Percentiles rank a stretch among this genome's conserved stretches.
phyloP scores from a whole-genome alignment of 2,888 invertebrate species.

The Sarcophaga rosellei region DNA sequence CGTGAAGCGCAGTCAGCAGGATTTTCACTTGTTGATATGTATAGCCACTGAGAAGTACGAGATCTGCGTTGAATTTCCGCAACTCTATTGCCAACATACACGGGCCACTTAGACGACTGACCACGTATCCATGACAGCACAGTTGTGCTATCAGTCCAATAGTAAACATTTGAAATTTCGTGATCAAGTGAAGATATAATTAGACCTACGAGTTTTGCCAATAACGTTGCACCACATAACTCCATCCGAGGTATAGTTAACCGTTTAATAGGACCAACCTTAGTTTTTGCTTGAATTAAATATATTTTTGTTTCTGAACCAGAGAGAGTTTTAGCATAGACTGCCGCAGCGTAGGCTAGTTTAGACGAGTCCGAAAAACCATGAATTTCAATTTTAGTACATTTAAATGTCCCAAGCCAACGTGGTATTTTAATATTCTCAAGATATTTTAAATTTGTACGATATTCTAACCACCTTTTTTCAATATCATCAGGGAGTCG shows the following conservation, averaged over 20 bases:
- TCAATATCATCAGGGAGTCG: background rate
- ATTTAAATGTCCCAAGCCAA: constrained; percentile 38
- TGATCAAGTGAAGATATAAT: no score
- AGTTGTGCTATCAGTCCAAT: no score
- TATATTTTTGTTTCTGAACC: constrained; percentile 60
- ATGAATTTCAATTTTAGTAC: constrained; percentile 34
- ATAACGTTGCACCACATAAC: constrained; percentile 28
- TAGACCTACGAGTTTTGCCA: constrained; percentile 21
- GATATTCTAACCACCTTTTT: constrained; percentile 41
- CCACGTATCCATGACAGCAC: no score
- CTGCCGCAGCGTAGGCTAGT: constrained; percentile 48
- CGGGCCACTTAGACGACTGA: no score
- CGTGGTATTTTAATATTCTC: constrained; percentile 48
- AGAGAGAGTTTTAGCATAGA: constrained; percentile 21
- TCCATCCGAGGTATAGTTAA: constrained; percentile 11
- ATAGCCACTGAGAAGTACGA: no score
- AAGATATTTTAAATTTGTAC: constrained; percentile 28
- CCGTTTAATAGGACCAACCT: constrained; percentile 29
- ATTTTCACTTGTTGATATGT: constrained; percentile 1
- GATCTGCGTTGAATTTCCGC: no score
- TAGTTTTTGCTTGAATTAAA: constrained; percentile 39
- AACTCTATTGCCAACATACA: no score
- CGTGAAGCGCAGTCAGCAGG: constrained; percentile 54
- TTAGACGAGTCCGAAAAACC: constrained; percentile 49
- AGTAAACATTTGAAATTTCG: no score